A percentile compares a stretch with the other conserved stretches of the same genome.
Conservation (phyloP, 1,140 invertebrate genomes). For the Hylyphantes graminicola region DNA sequence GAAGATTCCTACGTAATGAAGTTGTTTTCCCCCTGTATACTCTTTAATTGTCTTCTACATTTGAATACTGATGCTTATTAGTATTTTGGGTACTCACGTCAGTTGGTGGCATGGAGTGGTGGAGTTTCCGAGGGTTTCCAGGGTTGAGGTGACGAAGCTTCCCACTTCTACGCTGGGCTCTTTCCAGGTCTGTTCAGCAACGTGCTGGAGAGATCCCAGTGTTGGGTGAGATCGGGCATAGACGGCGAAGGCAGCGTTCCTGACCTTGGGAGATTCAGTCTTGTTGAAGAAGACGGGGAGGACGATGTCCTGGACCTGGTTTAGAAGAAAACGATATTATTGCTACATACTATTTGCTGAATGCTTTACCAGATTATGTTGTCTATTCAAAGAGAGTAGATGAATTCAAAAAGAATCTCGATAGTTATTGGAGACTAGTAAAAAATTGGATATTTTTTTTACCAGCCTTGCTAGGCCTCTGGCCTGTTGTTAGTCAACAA, state of each 20-base stretch:
- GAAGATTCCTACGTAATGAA: too few species aligned
- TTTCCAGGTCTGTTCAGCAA: conserved; percentile 57
- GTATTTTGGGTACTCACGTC: conserved; percentile 12
- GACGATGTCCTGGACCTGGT: conserved; percentile 50
- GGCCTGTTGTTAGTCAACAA: too few species aligned
- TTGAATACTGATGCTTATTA: not conserved
- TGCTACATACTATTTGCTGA: too few species aligned
- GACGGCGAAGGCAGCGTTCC: conserved; percentile 62
- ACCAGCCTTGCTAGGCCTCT: too few species aligned
- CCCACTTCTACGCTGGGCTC: conserved; percentile 60
- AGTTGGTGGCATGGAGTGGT: conserved; percentile 43
- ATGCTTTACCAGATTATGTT: too few species aligned
- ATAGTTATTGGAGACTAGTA: too few species aligned
- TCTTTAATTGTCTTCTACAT: too few species aligned
- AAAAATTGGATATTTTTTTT: too few species aligned
- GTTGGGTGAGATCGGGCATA: conserved; percentile 53
- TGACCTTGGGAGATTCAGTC: conserved; percentile 61
- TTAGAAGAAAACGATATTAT: not conserved
- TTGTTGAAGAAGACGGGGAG: conserved; percentile 62
- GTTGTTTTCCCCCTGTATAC: too few species aligned
- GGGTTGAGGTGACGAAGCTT: conserved; percentile 51
- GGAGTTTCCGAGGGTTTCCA: conserved; percentile 57
- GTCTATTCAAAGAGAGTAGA: too few species aligned
- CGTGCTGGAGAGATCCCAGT: conserved; percentile 54
- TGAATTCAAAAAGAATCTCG: too few species aligned